These are phyloP conservation scores for Mobula hypostoma DNA, from an alignment of 2,113 vertebrate genomes.

Conservation along the genomic window DNA sequence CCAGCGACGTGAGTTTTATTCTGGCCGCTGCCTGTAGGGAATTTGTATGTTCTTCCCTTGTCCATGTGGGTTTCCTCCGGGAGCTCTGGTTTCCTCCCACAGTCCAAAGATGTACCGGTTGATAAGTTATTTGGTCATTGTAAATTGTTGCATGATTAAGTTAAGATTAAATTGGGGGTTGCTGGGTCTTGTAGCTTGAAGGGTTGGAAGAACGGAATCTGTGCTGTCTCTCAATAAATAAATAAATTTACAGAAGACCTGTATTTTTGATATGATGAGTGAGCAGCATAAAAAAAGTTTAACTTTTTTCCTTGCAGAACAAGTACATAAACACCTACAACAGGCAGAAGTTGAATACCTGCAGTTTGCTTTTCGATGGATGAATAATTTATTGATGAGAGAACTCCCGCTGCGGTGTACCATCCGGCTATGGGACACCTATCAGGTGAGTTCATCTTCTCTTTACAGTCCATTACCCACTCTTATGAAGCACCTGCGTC, in stretches of 20 bases:
- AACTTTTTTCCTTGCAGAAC: slow-evolving; percentile 61
- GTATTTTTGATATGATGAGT: background rate
- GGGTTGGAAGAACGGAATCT: too few relatives aligned
- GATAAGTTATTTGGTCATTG: too few relatives aligned
- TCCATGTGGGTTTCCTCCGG: too few relatives aligned
- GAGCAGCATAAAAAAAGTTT: background rate
- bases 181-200: too few relatives aligned
- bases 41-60: too few relatives aligned
- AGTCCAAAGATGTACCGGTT: too few relatives aligned
- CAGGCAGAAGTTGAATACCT: slow-evolving; percentile 89
- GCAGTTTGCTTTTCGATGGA: slow-evolving; percentile 96
- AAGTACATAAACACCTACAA: slow-evolving; percentile 83
- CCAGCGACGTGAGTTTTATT: too few relatives aligned
- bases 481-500: background rate
- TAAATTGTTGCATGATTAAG: too few relatives aligned
- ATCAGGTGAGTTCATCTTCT: slow-evolving; percentile 69
- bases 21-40: too few relatives aligned
- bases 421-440: slow-evolving; percentile 90
- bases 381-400: slow-evolving; percentile 96
- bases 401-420: slow-evolving; percentile 85
- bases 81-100: too few relatives aligned
- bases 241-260: background rate
- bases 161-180: too few relatives aligned
- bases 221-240: too few relatives aligned
- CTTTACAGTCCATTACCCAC: background rate